A percentile compares a stretch with the other conserved stretches of the same genome.
phyloP scores from a whole-genome alignment of 2,888 invertebrate species.

The Anarsia innoxiella region DNA sequence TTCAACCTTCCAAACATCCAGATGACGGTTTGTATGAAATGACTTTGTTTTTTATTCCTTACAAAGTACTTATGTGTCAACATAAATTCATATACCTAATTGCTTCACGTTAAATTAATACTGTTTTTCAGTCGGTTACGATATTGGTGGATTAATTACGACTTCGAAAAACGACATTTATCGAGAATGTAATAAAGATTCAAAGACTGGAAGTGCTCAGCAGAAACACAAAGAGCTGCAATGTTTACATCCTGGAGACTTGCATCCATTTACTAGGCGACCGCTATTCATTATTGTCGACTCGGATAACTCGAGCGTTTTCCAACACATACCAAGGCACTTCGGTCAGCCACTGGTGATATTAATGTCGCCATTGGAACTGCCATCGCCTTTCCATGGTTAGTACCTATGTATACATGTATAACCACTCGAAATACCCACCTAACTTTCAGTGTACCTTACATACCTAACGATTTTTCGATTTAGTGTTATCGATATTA shows the following conservation, averaged over 20 bases:
- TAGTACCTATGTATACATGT: slow-evolving; percentile 29
- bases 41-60: too few relatives aligned
- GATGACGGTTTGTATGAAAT: slow-evolving; percentile 88
- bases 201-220: slow-evolving; percentile 17
- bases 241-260: slow-evolving; percentile 93
- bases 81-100: too few relatives aligned
- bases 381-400: slow-evolving; percentile 90
- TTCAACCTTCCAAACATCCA: slow-evolving; percentile 84
- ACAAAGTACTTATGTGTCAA: too few relatives aligned
- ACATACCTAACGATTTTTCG: too few relatives aligned
- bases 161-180: slow-evolving; percentile 88
- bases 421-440: too few relatives aligned
- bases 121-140: slow-evolving; percentile 87
- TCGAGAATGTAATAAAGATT: slow-evolving; percentile 40
- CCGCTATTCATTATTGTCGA: slow-evolving; percentile 96
- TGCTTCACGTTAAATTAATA: too few relatives aligned
- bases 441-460: too few relatives aligned
- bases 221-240: slow-evolving; percentile 77
- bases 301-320: slow-evolving; percentile 95
- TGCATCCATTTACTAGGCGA: slow-evolving; percentile 93
- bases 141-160: slow-evolving; percentile 92
- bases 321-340: slow-evolving; percentile 90
- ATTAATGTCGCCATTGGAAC: slow-evolving; percentile 94
- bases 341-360: slow-evolving; percentile 96
- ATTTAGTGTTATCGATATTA: too few relatives aligned